These are phyloP conservation scores for Caiman crocodilus DNA, from an alignment of 2,797 vertebrate species.

Conservation along the genomic window DNA sequence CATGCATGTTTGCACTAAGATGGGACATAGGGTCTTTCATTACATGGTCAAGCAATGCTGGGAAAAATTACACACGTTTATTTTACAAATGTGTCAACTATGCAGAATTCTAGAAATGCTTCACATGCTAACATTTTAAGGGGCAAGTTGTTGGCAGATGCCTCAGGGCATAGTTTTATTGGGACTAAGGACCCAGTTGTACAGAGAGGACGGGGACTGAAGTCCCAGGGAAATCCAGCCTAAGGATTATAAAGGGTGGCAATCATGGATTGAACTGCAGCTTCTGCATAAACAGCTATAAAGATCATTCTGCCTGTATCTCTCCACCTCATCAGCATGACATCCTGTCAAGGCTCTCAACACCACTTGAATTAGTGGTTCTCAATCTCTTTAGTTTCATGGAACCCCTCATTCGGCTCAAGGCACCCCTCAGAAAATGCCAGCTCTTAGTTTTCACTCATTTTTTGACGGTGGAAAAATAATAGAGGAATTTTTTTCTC, in stretches of 20 bases:
- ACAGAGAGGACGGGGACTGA: not conserved
- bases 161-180: not conserved
- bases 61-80: not conserved
- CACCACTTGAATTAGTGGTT: not conserved
- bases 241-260: not conserved
- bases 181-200: not conserved
- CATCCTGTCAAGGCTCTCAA: not conserved
- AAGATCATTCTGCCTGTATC: not conserved
- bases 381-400: no score
- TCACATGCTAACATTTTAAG: accelerated
- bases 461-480: no score
- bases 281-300: not conserved
- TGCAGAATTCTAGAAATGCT: not conserved
- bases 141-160: not conserved
- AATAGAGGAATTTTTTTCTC: no score
- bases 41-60: not conserved
- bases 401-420: no score
- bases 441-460: no score
- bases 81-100: conserved; percentile 21
- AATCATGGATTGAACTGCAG: not conserved
- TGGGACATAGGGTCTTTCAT: conserved; percentile 12
- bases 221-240: not conserved
- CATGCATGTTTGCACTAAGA: not conserved
- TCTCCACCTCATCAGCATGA: not conserved
- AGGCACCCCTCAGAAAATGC: no score